Evolutionary conservation across 2,888 invertebrate genomes (phyloP).

Genomic region (Nymphalis polychloros): DNA sequence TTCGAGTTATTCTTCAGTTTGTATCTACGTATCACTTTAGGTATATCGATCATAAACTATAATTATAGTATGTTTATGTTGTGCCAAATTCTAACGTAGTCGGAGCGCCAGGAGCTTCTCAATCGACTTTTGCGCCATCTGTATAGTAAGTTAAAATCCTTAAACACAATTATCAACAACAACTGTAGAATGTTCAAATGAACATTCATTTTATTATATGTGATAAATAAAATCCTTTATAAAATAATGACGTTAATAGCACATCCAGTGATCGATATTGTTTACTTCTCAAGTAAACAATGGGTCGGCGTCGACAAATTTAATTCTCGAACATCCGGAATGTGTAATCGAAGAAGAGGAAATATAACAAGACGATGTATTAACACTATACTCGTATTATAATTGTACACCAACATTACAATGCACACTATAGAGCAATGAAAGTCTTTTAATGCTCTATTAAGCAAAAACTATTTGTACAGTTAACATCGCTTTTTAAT

Average conservation of each 20-base stretch:
- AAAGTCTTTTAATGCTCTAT: neutral
- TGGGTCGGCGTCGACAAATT: constrained; percentile 47
- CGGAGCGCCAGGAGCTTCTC: too few species aligned
- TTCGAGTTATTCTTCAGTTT: neutral
- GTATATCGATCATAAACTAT: too few species aligned
- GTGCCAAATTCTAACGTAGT: too few species aligned
- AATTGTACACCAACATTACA: neutral
- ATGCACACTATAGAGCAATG: neutral
- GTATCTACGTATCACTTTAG: too few species aligned
- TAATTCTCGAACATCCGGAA: constrained; percentile 54
- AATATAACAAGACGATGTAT: constrained; percentile 7
- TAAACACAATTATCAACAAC: too few species aligned
- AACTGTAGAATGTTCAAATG: too few species aligned
- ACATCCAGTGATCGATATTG: constrained; percentile 19
- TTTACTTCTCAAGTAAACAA: constrained; percentile 36
- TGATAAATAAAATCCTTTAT: neutral
- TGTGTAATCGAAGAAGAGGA: constrained; percentile 50
- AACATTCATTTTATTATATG: neutral
- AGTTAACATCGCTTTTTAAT: neutral
- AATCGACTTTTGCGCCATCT: too few species aligned
- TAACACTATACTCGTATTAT: constrained; percentile 6
- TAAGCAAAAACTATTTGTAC: neutral
- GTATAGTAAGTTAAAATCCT: too few species aligned
- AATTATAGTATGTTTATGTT: too few species aligned
- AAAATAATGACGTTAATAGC: neutral